Base-by-base conservation (phyloP, 2,797 vertebrate genomes). In the Dallia pectoralis region DNA sequence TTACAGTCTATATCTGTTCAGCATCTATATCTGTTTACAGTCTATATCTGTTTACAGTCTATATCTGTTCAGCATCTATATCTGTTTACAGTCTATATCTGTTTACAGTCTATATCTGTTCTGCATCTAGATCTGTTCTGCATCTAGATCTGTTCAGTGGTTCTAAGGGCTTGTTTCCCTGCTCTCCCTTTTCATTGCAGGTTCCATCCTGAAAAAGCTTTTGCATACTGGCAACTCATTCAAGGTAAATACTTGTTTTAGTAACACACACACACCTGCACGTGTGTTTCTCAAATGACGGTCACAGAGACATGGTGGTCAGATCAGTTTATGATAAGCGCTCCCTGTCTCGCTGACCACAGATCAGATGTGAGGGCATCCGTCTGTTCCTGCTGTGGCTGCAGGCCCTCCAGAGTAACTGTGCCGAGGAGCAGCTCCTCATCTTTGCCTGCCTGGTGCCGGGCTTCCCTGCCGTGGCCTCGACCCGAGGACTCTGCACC, bases 141-240 rank as follows among this genome's bases (percentile, higher is more conserved):
- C 47, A 44, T 65, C 67, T 22, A 53, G 3, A 36, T 29, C 61
- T 16, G 16, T 2, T 72, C 25, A 32, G 7, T 59, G 67, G 1
- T 18, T 77, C 62, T 80, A 62, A 69, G 48, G 27, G 14, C 29
- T 16, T 77, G 62, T 73, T 77, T 67, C 32, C 14, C 12, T 15
- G 1, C 2, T 3, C 27, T 30, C 61, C 22, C 44, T 66, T 16
- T 49, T 68, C 72, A 33, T 73, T 83, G 36, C 77, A 99, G 98
- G 97, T 81, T 98, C 97, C 40, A 95, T 98, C 87, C 92, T 99
- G 88, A 99, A 99, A 95, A 99, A 99, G 87, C 96, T 99, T 93
- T 91, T 99, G 91, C 98, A 99, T 94, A 98, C 96, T 96, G 98
- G 97, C 95, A 99, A 99, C 91, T 96, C 96, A 83, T 93, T 96